Evolutionary conservation across 2,797 vertebrate genomes (phyloP), one percentile per base, ranked within the genome.

Genomic region (Darevskia nairensis): DNA sequence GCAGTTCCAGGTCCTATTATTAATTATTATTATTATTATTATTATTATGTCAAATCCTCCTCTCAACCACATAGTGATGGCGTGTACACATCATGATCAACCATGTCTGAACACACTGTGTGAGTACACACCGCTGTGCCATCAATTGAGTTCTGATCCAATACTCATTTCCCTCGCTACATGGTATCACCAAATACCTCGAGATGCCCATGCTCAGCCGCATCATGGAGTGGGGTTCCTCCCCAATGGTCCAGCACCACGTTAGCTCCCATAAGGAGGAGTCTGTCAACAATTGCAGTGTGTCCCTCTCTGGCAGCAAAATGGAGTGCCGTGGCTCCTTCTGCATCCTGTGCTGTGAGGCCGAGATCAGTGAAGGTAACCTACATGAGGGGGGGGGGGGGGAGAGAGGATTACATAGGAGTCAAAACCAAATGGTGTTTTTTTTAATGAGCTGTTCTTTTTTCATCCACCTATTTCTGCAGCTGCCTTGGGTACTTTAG

Each of bases 251-350:
- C 98, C 82, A 95, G 96, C 76, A 95, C 92, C 91, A 98, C 89
- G 79, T 97, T 96, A 89, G 97, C 97, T 10, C 97, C 97, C 95
- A 97, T 93, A 50, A 94, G 92, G 81, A 98, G 95, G 61, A 98
- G 96, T 32, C 93, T 94, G 91, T 98, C 97, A 77, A 98, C 95
- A 86, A 98, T 97, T 72, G 96, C 95, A 11, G 94, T 94, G 93
- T 98, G 98, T 88, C 98, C 98, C 3, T 97, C 97, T 50, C 98
- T 98, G 92, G 98, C 97, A 1, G 98, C 97, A 79, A 98, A 98
- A 92, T 98, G 98, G 90, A 98, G 95, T n/a, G 97, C 97, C 0
- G 97, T 98, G 0, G 97, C 97, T 82, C 98, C 98, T 23, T 98
- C 97, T 1, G 95, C 93, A 90, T 98, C 98, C 92, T 95, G 96